Evolutionary conservation across 2,888 invertebrate genomes (phyloP).

Genomic region (Ormyrus rosae): DNA sequence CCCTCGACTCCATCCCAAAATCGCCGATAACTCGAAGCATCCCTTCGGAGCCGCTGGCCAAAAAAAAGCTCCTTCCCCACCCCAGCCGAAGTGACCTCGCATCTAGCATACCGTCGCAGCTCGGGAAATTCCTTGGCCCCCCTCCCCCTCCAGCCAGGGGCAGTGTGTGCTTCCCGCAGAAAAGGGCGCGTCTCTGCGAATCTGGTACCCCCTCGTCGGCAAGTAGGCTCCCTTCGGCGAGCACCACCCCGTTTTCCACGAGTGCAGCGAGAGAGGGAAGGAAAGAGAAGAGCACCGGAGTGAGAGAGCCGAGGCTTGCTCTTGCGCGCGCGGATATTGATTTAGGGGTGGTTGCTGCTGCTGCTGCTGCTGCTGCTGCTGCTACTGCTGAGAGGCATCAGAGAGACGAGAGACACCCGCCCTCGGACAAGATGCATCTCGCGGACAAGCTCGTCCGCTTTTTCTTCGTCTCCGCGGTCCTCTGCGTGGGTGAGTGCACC

Average conservation of each 20-base stretch:
- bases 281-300: background rate
- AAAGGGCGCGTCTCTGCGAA: constrained; percentile 35
- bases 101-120: too few relatives aligned
- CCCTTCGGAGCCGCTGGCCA: too few relatives aligned
- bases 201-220: background rate
- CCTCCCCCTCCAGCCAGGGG: background rate
- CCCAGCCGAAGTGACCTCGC: too few relatives aligned
- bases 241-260: background rate
- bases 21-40: too few relatives aligned
- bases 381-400: constrained; percentile 17
- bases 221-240: background rate
- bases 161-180: background rate
- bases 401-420: constrained; percentile 15
- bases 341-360: constrained; percentile 59
- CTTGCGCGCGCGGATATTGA: constrained; percentile 66
- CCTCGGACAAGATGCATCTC: constrained; percentile 69
- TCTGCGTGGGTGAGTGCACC: constrained; percentile 70
- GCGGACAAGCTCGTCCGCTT: constrained; percentile 66
- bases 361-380: constrained; percentile 39
- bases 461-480: constrained; percentile 68
- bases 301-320: constrained; percentile 34
- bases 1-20: too few relatives aligned
- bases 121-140: too few relatives aligned
- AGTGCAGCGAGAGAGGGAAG: constrained; percentile 26
- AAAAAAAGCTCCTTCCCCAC: too few relatives aligned